A percentile compares a stretch with the other conserved stretches of the same genome.
Conservation (phyloP, 2,113 vertebrate genomes). For the Syrrhaptes paradoxus region DNA sequence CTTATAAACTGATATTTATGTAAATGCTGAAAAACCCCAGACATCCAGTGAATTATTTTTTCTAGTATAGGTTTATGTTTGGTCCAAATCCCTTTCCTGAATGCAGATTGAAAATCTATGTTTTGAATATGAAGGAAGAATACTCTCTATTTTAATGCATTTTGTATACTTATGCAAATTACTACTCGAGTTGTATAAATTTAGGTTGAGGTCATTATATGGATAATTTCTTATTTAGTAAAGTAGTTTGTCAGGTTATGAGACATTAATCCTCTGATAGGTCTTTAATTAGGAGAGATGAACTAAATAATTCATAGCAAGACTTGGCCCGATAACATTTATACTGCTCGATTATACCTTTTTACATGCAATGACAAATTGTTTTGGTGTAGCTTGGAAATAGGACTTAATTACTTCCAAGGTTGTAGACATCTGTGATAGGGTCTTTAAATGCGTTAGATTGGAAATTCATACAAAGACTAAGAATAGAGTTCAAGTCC, state of each 20-base stretch:
- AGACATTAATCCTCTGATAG: slow-evolving; percentile 80
- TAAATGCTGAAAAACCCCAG: background rate
- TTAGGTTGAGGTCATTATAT: slow-evolving; percentile 76
- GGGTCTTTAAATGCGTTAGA: slow-evolving; percentile 72
- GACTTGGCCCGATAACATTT: slow-evolving; percentile 79
- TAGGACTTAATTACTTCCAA: slow-evolving; percentile 77
- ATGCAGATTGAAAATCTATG: background rate
- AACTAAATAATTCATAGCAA: slow-evolving; percentile 82
- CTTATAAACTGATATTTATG: background rate
- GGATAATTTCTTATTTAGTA: slow-evolving; percentile 81
- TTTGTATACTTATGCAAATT: slow-evolving; percentile 60
- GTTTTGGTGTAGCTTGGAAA: slow-evolving; percentile 79
- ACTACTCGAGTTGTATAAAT: slow-evolving; percentile 68
- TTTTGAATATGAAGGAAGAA: background rate
- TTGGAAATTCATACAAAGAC: slow-evolving; percentile 69
- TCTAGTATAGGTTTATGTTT: background rate
- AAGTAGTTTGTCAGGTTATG: slow-evolving; percentile 78
- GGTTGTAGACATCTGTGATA: slow-evolving; percentile 76
- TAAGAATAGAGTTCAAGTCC: slow-evolving; percentile 76
- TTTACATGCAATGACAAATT: slow-evolving; percentile 80
- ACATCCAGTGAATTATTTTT: background rate
- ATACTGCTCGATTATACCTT: slow-evolving; percentile 77
- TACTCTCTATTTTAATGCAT: background rate
- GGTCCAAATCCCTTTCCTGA: background rate
- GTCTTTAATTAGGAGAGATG: slow-evolving; percentile 81